Percentiles rank a stretch among this genome's conserved stretches.
Conservation (phyloP, 1,140 invertebrate genomes). For the Oreohelix idahoensis region DNA sequence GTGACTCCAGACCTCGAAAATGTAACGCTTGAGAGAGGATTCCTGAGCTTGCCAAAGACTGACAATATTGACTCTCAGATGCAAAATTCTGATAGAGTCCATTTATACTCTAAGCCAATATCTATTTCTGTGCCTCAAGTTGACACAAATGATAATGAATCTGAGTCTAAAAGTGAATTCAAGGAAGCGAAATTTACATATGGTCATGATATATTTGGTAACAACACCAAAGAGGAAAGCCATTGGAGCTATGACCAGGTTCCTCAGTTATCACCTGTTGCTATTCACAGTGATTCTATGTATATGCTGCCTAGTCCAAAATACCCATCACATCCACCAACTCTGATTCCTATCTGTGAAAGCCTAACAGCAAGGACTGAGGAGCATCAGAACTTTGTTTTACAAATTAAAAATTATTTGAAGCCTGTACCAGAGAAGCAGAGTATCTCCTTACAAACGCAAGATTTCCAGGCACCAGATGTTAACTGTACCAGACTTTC, state of each 20-base stretch:
- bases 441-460: too few species aligned
- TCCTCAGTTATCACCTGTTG: not conserved
- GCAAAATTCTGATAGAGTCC: not conserved
- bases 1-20: not conserved
- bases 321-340: not conserved
- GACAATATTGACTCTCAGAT: not conserved
- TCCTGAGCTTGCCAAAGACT: not conserved
- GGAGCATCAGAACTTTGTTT: not conserved
- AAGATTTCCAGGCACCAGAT: too few species aligned
- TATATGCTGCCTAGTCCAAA: not conserved
- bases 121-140: not conserved
- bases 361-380: not conserved
- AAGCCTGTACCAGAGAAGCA: too few species aligned
- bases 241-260: not conserved
- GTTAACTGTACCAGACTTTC: too few species aligned
- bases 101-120: not conserved
- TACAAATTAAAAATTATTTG: not conserved
- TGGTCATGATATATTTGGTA: not conserved
- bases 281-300: not conserved
- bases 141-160: not conserved
- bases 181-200: not conserved
- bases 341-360: not conserved
- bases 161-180: not conserved
- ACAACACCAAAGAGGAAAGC: not conserved
- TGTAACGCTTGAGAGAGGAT: not conserved